Conservation (phyloP, 2,888 invertebrate species). For the Lathronympha strigana region DNA sequence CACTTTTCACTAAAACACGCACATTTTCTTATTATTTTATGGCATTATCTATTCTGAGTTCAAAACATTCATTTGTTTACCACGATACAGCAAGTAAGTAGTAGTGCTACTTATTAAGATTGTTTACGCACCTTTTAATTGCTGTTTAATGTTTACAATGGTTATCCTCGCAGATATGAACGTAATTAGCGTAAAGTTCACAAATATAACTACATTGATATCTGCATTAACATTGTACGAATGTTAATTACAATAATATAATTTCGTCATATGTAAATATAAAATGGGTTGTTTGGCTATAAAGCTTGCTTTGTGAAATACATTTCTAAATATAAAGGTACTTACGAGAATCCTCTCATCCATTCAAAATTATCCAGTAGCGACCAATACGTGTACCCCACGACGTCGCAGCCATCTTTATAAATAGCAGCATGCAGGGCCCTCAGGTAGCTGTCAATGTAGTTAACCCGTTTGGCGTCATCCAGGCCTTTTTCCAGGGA, state of each 20-base stretch:
- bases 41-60: no score
- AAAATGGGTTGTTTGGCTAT: no score
- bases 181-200: conserved; percentile 11
- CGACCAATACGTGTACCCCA: conserved; percentile 90
- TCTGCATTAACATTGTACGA: no score
- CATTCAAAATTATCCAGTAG: conserved; percentile 93
- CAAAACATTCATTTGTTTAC: no score
- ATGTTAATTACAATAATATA: no score
- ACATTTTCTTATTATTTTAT: no score
- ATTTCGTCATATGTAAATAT: no score
- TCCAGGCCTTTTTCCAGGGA: conserved; percentile 74
- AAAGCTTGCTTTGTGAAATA: neutral
- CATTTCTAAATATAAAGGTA: conserved; percentile 37
- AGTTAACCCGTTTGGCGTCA: conserved; percentile 79
- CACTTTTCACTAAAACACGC: no score
- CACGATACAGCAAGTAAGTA: no score
- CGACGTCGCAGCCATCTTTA: conserved; percentile 83
- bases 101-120: neutral
- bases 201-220: neutral
- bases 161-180: neutral
- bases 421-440: conserved; percentile 74
- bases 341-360: conserved; percentile 88
- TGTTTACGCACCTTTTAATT: neutral
- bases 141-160: conserved; percentile 51
- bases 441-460: conserved; percentile 78